Percentiles rank a stretch among this genome's conserved stretches.
phyloP scores from a whole-genome alignment of 2,113 vertebrate genomes.

The Ploceus nigricollis region DNA sequence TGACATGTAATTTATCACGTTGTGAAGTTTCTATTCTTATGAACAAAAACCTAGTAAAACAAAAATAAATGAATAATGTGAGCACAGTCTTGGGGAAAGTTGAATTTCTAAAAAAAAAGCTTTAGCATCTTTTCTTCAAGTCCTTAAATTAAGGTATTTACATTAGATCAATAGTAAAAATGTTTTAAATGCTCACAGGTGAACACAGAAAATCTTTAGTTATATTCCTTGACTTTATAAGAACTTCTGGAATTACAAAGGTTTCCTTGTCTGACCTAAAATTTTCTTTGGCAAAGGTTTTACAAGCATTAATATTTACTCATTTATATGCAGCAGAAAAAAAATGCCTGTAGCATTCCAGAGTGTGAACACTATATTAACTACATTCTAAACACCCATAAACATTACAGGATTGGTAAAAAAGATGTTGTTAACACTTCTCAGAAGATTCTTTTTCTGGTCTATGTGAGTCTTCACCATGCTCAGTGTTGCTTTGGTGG shows the following conservation, averaged over 20 bases:
- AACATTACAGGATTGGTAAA: not conserved
- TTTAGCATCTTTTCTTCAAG: not conserved
- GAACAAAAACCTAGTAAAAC: constrained; percentile 37
- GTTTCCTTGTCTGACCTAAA: not conserved
- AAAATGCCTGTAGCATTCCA: not conserved
- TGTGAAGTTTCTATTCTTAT: constrained; percentile 35
- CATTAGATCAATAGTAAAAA: not conserved
- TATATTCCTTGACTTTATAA: not conserved
- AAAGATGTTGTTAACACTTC: not conserved
- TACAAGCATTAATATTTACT: constrained; percentile 12
- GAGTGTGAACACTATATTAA: not conserved
- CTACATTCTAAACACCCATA: not conserved
- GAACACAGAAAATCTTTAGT: not conserved
- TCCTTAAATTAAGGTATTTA: not conserved
- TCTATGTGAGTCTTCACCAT: not conserved
- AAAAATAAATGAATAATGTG: constrained; percentile 40
- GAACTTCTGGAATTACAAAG: not conserved
- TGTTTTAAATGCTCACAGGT: not conserved
- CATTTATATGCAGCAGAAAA: not conserved
- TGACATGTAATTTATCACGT: constrained; percentile 57
- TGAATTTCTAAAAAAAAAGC: not conserved
- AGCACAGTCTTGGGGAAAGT: not conserved
- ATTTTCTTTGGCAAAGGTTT: constrained; percentile 34
- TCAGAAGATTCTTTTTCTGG: not conserved
- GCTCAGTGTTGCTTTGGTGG: not conserved